phyloP scores from a whole-genome alignment of 2,797 vertebrate species.

The Phoebastria nigripes region DNA sequence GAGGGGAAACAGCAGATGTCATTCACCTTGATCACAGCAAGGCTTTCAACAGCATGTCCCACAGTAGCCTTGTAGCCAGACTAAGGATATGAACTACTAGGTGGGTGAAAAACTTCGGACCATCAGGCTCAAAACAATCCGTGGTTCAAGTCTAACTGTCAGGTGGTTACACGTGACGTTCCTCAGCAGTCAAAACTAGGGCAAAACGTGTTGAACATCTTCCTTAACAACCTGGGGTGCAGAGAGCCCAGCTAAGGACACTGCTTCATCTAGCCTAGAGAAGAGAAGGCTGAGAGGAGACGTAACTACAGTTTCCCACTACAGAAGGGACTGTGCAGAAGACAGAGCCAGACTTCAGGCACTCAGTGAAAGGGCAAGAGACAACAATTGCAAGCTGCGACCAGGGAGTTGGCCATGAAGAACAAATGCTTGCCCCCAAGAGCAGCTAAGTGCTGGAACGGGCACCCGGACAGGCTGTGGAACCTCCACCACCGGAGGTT shows the following conservation, averaged over 20 bases:
- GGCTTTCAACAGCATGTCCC: background rate
- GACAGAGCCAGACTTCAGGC: background rate
- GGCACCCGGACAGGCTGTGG: background rate
- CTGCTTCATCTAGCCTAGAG: background rate
- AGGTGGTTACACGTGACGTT: background rate
- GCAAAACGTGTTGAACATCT: background rate
- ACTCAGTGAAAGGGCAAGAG: background rate
- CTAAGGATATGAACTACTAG: background rate
- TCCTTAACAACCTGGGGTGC: background rate
- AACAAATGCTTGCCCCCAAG: background rate
- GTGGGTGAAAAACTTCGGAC: background rate
- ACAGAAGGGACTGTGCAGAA: background rate
- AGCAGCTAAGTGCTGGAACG: background rate
- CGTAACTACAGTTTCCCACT: background rate
- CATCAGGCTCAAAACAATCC: background rate
- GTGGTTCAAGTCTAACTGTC: background rate
- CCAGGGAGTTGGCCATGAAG: background rate
- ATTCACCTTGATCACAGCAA: background rate
- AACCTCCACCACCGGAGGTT: background rate
- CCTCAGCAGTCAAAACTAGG: background rate
- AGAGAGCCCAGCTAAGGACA: background rate
- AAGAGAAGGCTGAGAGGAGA: background rate
- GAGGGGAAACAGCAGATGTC: background rate
- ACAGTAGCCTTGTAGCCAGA: background rate
- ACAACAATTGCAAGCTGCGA: background rate